Evolutionary conservation across 2,888 invertebrate species (phyloP).

Genomic region (Acleris sparsana): DNA sequence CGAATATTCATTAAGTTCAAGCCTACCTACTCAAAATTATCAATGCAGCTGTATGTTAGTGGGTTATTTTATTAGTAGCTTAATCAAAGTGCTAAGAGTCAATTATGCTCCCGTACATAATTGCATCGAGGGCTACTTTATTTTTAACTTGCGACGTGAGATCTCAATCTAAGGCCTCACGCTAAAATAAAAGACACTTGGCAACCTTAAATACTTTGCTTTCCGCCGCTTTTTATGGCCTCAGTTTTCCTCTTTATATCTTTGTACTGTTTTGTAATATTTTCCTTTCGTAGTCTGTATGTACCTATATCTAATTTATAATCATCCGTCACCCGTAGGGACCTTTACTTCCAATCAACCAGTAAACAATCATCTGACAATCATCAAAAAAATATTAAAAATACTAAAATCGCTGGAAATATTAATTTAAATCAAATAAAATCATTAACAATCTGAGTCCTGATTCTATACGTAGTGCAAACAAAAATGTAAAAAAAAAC

Average conservation of each 20-base stretch:
- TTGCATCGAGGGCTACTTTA: no score
- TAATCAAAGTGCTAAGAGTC: no score
- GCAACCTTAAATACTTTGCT: slow-evolving; percentile 49
- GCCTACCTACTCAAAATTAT: no score
- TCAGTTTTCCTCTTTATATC: slow-evolving; percentile 61
- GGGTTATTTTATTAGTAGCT: no score
- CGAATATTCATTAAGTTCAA: not conserved
- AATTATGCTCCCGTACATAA: no score
- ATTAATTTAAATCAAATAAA: not conserved
- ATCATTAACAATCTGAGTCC: not conserved
- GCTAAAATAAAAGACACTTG: slow-evolving; percentile 5
- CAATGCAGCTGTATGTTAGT: no score
- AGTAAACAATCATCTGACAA: slow-evolving; percentile 13
- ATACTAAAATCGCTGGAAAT: not conserved
- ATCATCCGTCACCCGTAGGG: slow-evolving; percentile 37
- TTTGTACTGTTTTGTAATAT: slow-evolving; percentile 42
- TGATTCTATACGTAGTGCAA: no score
- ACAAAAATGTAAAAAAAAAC: no score
- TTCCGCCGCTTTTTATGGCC: slow-evolving; percentile 51
- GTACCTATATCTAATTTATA: slow-evolving; percentile 20
- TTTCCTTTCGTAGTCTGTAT: slow-evolving; percentile 39
- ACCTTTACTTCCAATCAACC: slow-evolving; percentile 7
- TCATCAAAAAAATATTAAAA: not conserved
- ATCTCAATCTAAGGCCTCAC: no score
- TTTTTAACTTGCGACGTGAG: no score